Base-by-base conservation (phyloP, 1,140 invertebrate genomes). In the Anthonomus grandis region DNA sequence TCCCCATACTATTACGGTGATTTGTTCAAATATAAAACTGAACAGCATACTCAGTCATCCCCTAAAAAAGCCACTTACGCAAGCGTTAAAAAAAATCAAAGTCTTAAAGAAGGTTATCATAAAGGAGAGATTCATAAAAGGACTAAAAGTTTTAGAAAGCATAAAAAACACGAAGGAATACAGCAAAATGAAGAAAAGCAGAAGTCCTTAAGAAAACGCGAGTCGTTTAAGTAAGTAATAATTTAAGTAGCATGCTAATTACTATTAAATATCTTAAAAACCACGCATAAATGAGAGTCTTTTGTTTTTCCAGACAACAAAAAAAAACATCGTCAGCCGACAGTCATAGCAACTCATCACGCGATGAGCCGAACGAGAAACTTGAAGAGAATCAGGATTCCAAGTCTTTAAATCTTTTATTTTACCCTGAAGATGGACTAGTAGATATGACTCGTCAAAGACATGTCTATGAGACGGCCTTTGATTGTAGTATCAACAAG, bases 381-480 rank as follows among this genome's bases (percentile, higher is more conserved):
- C 15, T 4, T 4, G 25, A 48, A 15, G 10, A 12, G 6, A 18
- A 19, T 4, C 44, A 44, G 21, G 13, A 21, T 9, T 13, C 22
- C 6, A 47, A 19, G 12, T 6, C 38, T 46, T 50, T 58, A 45
- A 57, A 47, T 31, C 46, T 34, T 17, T 9, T 36, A 25, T 42
- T 37, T 2, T 27, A 27, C 24, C 37, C 23, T 13, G 56, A 58
- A 17, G 56, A 69, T 62, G 62, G 62, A 50, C 48, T 71, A 68
- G 78, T 75, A 72, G 76, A 79, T 68, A 85, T 86, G 86, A 78
- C 82, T 63, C 81, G 80, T 68, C 82, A 86, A 65, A 80, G 86
- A 63, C 87, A 88, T 71, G 80, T 91, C 23, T 93, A 92, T 69
- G 90, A 93, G 74, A 93, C 90, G 27, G 90, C 90, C 34, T 93